These are phyloP conservation scores for Anoura caudifer DNA, from an alignment of 2,113 vertebrate genomes.

Conservation along the genomic window DNA sequence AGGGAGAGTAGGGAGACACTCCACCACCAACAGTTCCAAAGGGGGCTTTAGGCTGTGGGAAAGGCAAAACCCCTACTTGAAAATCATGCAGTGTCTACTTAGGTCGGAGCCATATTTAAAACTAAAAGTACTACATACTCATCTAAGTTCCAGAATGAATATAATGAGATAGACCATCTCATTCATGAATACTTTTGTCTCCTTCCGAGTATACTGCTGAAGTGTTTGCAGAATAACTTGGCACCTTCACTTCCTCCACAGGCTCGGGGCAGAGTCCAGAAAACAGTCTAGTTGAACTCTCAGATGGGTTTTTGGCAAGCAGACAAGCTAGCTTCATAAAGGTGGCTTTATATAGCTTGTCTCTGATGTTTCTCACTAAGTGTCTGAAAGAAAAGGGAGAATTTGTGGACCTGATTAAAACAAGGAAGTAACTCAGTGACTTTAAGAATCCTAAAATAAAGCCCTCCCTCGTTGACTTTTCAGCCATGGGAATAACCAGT, in stretches of 20 bases:
- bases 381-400: conserved; percentile 56
- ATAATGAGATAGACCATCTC: background rate
- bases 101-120: background rate
- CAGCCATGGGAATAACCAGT: conserved; percentile 63
- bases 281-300: conserved; percentile 34
- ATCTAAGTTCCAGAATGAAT: conserved; percentile 38
- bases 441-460: conserved; percentile 50
- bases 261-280: conserved; percentile 3
- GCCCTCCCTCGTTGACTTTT: conserved; percentile 44
- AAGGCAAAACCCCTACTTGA: background rate
- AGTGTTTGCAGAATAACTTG: conserved; percentile 43
- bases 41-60: background rate
- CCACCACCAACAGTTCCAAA: background rate
- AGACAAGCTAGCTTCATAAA: conserved; percentile 64
- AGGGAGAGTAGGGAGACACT: background rate
- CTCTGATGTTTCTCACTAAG: conserved; percentile 42
- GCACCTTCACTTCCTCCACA: conserved; percentile 30
- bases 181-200: background rate
- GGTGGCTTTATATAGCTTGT: conserved; percentile 63
- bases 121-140: background rate
- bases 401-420: conserved; percentile 65
- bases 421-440: conserved; percentile 66
- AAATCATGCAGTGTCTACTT: background rate
- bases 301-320: conserved; percentile 66
- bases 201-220: background rate